Percentiles rank a stretch among this genome's conserved stretches.
Evolutionary conservation across 1,140 invertebrate genomes (phyloP).

Genomic region (Stegodyphus mimosarum): DNA sequence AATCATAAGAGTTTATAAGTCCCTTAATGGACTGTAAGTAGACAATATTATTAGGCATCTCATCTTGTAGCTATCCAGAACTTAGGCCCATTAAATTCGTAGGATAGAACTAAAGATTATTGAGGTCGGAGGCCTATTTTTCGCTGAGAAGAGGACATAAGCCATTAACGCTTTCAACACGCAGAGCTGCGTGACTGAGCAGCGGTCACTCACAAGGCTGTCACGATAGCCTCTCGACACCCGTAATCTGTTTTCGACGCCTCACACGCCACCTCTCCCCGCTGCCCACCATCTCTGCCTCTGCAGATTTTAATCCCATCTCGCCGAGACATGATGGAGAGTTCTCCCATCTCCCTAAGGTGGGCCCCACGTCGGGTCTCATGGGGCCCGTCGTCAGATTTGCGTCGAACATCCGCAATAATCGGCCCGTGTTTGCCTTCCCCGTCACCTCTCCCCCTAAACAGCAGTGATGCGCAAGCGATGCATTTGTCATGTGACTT

Average conservation of each 20-base stretch:
- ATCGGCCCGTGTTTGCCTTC: conserved; percentile 25
- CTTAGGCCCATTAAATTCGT: no score
- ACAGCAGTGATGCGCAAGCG: conserved; percentile 11
- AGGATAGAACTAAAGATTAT: no score
- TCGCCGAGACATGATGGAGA: background rate
- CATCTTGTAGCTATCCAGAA: no score
- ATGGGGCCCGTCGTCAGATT: conserved; percentile 24
- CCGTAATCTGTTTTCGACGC: conserved; percentile 49
- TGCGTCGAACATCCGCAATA: conserved; percentile 28
- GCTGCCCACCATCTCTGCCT: background rate
- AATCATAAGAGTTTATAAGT: no score
- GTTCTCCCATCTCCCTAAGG: background rate
- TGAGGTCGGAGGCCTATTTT: no score
- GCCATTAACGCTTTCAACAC: no score
- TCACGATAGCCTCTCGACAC: conserved; percentile 15
- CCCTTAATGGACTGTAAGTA: no score
- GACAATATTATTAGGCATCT: no score
- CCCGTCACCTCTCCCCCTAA: background rate
- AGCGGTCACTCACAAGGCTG: conserved; percentile 30
- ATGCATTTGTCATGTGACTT: background rate
- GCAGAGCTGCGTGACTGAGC: background rate
- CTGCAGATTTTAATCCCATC: conserved; percentile 37
- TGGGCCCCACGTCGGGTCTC: background rate
- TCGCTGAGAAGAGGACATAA: no score
- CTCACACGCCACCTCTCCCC: background rate